phyloP scores from a whole-genome alignment of 1,140 invertebrate genomes.

The Halesus radiatus region DNA sequence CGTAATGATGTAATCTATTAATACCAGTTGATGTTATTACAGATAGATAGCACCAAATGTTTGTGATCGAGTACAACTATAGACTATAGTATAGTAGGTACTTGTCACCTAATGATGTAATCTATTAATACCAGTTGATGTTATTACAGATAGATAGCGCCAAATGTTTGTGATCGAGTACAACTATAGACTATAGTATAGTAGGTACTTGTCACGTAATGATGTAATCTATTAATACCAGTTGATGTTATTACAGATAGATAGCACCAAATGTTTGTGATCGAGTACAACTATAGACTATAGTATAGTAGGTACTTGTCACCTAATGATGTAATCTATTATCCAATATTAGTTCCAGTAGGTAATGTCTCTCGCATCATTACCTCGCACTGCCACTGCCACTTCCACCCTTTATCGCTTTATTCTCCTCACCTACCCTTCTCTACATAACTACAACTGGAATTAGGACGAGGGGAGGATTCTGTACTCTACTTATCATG shows the following conservation, averaged over 20 bases:
- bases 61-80: not conserved
- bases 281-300: not conserved
- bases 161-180: not conserved
- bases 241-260: not conserved
- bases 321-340: not conserved
- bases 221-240: not conserved
- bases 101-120: constrained; percentile 9
- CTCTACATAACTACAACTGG: no score
- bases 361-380: constrained; percentile 49
- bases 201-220: constrained; percentile 8
- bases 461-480: no score
- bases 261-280: not conserved
- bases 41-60: no score
- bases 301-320: not conserved
- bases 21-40: no score
- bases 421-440: no score
- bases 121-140: no score
- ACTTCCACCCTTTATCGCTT: constrained; percentile 9
- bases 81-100: no score
- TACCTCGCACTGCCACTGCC: constrained; percentile 36
- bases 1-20: not conserved
- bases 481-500: not conserved
- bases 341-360: constrained; percentile 29
- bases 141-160: no score
- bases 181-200: not conserved